Base-by-base conservation (phyloP, 2,113 vertebrate species). In the Istiophorus platypterus region DNA sequence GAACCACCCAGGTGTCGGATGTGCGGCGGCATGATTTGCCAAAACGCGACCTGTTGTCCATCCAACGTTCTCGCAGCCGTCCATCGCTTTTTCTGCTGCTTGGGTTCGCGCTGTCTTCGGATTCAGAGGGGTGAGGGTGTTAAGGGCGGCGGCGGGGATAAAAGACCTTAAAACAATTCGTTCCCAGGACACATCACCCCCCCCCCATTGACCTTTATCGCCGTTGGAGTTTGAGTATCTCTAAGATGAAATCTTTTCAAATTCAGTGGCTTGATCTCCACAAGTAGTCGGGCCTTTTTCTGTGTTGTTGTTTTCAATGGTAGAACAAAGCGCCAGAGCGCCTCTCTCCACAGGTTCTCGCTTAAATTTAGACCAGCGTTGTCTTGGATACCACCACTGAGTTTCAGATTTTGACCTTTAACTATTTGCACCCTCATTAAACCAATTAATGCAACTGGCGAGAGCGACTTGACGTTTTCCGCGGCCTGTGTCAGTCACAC, bases 381-480 rank as follows among this genome's bases (percentile, higher is more conserved):
- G 31, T 75, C 47, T 51, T 5, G 3, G 29, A 54, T 45, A 0
- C 54, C 64, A 15, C 62, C 63, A 27, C 71, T 67, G 54, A 42
- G 41, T 82, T 66, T 83, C 22, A 87, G 42, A 85, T 91, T 64
- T 62, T 87, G 34, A 85, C 80, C 75, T 85, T 85, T 87, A 71
- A 69, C 74, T 73, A 54, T 65, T 65, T 57, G 68, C 70, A 13
- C 41, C 67, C 69, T 71, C 67, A 2, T 84, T 85, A 72, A 77
- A 29, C 59, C 81, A 81, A 85, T 87, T 80, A 65, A 79, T 49
- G 68, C 15, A 7, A 64, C 65, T 61, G 64, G 37, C 37, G 62
- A 51, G 34, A 56, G 57, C 2, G 14, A 41, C 64, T 57, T 47
- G 54, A 76, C 31, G 78, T 71, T 81, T 49, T 31, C 15, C 8